Evolutionary conservation across 2,888 invertebrate genomes (phyloP), one percentile per base, ranked within the genome.

Genomic region (Apodemia hepburni): DNA sequence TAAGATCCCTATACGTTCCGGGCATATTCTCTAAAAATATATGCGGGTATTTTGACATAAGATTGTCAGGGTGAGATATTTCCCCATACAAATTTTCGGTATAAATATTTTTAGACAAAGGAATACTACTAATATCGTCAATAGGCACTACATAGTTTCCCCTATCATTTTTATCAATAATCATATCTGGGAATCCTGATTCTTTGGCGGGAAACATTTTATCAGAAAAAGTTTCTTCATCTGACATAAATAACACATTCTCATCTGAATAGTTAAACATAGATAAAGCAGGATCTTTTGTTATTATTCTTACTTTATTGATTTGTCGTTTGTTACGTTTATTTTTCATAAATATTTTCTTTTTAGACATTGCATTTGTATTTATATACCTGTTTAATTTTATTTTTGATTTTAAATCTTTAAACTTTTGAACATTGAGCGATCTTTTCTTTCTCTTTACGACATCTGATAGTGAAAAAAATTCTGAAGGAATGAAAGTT

Each of bases 11-110:
- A 58, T 68, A 65, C 27, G 59, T 47, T 2, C 77, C 75, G 65
- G 82, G 66, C 17, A 76, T 68, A 63, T 83, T 81, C 62, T 85
- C 85, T 72, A 83, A 71, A 54, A 90, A 82, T 42, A 90, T 73
- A 61, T 90, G 89, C 1, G 89, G 89, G 61, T 90, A 90, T 73
- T 81, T 85, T 0, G 84, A 79, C 83, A 85, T 85, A 5, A 87
- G 70, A 5, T 73, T 68, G 64, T 80, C 82, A 35, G 80, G 79
- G 61, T 79, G 74, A 0, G 75, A 75, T 68, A 69, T 75, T 17
- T 70, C 70, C 8, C 71, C 69, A 18, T 81, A 82, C 12, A 73
- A 22, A 38, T 73, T 76, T 47, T 71, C 66, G 8, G 67, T 58
- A 4, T 66, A 67, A 1, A 71, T 35, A 3, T 67, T 61, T 17